Percentiles rank a stretch among this genome's conserved stretches.
Evolutionary conservation across 2,113 vertebrate genomes (phyloP).

Genomic region (Microtus oregoni): DNA sequence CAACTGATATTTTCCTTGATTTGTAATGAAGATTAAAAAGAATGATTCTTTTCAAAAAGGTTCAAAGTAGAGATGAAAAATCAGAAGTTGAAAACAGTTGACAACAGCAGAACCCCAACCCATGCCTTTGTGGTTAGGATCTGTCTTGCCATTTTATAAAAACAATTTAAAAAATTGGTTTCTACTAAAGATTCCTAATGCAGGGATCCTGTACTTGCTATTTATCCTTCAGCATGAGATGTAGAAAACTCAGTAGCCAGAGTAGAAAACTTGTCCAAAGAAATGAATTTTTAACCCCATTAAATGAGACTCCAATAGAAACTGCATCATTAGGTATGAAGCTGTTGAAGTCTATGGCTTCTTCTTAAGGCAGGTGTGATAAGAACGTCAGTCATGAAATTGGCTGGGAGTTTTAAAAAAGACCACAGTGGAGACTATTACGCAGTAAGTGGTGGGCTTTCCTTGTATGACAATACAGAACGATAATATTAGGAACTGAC

Average conservation of each 20-base stretch:
- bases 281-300: constrained; percentile 15
- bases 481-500: not conserved
- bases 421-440: not conserved
- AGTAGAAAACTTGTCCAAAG: constrained; percentile 5
- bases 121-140: not conserved
- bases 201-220: not conserved
- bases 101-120: not conserved
- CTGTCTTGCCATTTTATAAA: not conserved
- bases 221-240: constrained; percentile 17
- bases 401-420: not conserved
- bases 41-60: not conserved
- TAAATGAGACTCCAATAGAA: constrained; percentile 10
- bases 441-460: not conserved
- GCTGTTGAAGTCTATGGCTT: not conserved
- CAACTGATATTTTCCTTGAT: not conserved
- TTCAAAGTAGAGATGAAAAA: not conserved
- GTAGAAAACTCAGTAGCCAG: constrained; percentile 31
- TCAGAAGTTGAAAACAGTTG: constrained; percentile 11
- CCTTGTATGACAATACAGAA: not conserved
- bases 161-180: not conserved
- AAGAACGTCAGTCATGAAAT: not conserved
- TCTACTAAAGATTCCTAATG: constrained; percentile 14
- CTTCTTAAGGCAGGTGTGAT: not conserved
- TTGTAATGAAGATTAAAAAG: constrained; percentile 28
- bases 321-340: not conserved